phyloP scores from a whole-genome alignment of 2,113 vertebrate species.

The Oenanthe melanoleuca region DNA sequence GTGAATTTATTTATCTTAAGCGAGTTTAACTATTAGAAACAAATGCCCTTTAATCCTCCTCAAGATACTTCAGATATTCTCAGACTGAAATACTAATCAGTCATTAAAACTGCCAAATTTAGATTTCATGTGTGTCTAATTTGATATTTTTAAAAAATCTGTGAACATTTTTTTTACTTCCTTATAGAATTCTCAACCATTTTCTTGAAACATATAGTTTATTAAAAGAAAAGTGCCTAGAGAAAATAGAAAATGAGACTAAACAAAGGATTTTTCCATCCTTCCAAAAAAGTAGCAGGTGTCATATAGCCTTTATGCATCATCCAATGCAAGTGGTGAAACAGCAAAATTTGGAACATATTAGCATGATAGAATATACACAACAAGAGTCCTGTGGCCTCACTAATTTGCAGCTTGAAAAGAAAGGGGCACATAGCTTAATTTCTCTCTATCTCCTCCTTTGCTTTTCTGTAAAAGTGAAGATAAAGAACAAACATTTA shows the following conservation, averaged over 20 bases:
- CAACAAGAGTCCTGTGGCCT: background rate
- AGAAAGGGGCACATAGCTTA: background rate
- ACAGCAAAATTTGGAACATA: background rate
- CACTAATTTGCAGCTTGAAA: background rate
- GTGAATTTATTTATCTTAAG: background rate
- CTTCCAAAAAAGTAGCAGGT: background rate
- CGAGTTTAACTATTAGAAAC: background rate
- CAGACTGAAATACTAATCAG: background rate
- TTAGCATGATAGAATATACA: background rate
- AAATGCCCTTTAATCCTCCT: background rate
- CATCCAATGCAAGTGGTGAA: background rate
- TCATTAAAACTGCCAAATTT: background rate
- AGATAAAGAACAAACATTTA: background rate
- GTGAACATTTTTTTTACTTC: background rate
- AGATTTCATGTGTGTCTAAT: background rate
- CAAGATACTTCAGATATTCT: background rate
- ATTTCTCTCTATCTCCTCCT: background rate
- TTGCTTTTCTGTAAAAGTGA: background rate
- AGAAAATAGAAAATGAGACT: background rate
- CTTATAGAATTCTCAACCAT: background rate
- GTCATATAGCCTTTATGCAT: background rate
- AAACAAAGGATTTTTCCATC: background rate
- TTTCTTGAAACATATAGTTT: background rate
- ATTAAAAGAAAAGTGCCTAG: background rate
- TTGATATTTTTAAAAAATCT: background rate